Percentiles rank a stretch among this genome's conserved stretches.
phyloP scores from a whole-genome alignment of 2,797 vertebrate species.

The Crossoptilon crossoptilon region DNA sequence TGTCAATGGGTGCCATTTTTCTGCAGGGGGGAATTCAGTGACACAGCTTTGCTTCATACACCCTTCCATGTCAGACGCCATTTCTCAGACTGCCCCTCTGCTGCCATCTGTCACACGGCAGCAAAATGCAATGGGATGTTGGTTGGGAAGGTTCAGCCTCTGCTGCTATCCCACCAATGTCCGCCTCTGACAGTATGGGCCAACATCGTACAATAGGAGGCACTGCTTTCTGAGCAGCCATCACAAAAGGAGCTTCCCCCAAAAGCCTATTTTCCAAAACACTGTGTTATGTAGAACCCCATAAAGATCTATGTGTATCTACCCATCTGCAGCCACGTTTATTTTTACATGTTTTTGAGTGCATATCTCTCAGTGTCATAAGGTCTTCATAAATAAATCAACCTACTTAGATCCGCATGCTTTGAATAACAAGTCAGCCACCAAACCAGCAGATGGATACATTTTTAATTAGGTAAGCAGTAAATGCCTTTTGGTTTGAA shows the following conservation, averaged over 20 bases:
- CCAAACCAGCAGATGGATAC: conserved; percentile 78
- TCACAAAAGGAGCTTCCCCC: conserved; percentile 58
- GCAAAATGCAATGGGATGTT: too few relatives aligned
- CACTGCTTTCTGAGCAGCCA: too few relatives aligned
- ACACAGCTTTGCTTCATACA: too few relatives aligned
- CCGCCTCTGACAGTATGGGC: too few relatives aligned
- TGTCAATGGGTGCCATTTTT: too few relatives aligned
- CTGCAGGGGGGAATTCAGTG: too few relatives aligned
- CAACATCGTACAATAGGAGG: too few relatives aligned
- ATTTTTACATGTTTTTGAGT: conserved; percentile 73
- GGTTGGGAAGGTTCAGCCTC: too few relatives aligned
- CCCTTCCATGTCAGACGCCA: too few relatives aligned
- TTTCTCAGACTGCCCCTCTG: too few relatives aligned
- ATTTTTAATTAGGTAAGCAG: conserved; percentile 81
- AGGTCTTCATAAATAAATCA: conserved; percentile 83
- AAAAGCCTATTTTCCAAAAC: conserved; percentile 51
- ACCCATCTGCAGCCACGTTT: conserved; percentile 74
- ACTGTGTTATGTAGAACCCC: conserved; percentile 36
- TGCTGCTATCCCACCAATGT: too few relatives aligned
- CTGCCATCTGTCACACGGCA: too few relatives aligned
- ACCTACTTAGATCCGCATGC: conserved; percentile 75
- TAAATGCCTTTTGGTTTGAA: conserved; percentile 71
- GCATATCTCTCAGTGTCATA: conserved; percentile 73
- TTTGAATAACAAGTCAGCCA: conserved; percentile 75
- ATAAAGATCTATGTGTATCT: conserved; percentile 34